Evolutionary conservation across 2,797 vertebrate genomes (phyloP), one percentile per base, ranked within the genome.

Genomic region (Bufotes viridis): DNA sequence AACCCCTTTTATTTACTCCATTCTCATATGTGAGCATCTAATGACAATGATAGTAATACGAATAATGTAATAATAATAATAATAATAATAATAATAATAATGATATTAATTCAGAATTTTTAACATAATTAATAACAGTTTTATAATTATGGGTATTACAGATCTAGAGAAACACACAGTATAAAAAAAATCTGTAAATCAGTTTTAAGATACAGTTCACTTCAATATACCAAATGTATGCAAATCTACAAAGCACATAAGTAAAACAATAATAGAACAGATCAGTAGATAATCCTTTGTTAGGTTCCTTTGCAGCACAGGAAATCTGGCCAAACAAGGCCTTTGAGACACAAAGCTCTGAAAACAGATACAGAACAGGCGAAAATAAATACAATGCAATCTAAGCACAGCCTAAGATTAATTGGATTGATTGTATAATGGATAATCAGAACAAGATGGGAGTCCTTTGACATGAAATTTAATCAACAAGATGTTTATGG

Each of bases 401-500:
- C 69, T 76, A 81, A 83, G 67, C 61, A 60, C 22, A 69, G 84
- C 29, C 84, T 70, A n/a, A 87, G 75, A 81, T 90, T 67, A 90
- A 90, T 90, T 90, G 29, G 57, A 84, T 84, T 91, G 90, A 81
- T 74, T 88, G 53, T 67, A 78, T 17, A 15, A 9, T 76, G 2
- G 6, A 70, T 53, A 90, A 81, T 90, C 58, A 92, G 20, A 85
- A 53, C 42, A 88, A 90, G 87, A 89, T 87, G 90, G 89, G 87
- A 84, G 91, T 61, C 90, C 57, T 89, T 17, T 86, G 84, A 69
- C 74, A 82, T 89, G 84, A 78, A 89, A 83, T 87, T 61, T 89
- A 89, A 89, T 87, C 84, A 89, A 89, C 88, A 89, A 79, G 84
- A 89, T 89, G 88, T 89, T 89, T 89, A 89, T 89, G 74, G 83